These are phyloP conservation scores for Nematolebias whitei DNA, from an alignment of 2,113 vertebrate genomes.

Conservation along the genomic window DNA sequence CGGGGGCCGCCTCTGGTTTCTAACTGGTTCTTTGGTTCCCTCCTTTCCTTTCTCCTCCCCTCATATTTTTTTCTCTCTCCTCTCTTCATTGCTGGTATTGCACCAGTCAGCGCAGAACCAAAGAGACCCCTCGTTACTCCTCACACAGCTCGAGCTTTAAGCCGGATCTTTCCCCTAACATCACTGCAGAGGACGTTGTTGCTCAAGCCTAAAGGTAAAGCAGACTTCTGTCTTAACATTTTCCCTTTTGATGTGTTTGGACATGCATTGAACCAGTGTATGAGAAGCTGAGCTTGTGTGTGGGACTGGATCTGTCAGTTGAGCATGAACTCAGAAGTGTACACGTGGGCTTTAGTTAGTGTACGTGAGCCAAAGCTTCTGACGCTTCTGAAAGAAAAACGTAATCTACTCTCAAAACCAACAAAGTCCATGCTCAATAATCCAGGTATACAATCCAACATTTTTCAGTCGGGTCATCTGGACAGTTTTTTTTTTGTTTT, in stretches of 20 bases:
- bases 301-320: background rate
- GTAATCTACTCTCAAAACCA: too few species aligned
- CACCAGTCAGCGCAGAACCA: slow-evolving; percentile 52
- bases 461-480: too few species aligned
- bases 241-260: slow-evolving; percentile 14
- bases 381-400: too few species aligned
- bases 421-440: too few species aligned
- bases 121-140: slow-evolving; percentile 43
- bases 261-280: slow-evolving; percentile 24
- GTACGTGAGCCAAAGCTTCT: slow-evolving; percentile 29
- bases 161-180: slow-evolving; percentile 19
- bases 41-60: slow-evolving; percentile 50
- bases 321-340: slow-evolving; percentile 14
- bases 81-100: slow-evolving; percentile 52
- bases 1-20: slow-evolving; percentile 62
- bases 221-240: slow-evolving; percentile 21
- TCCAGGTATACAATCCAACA: too few species aligned
- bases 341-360: slow-evolving; percentile 39
- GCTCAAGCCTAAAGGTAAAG: slow-evolving; percentile 61
- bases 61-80: slow-evolving; percentile 22
- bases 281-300: slow-evolving; percentile 16
- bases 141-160: slow-evolving; percentile 39
- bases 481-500: too few species aligned
- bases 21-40: slow-evolving; percentile 61
- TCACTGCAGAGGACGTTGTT: slow-evolving; percentile 44